Base-by-base conservation (phyloP, 2,113 vertebrate genomes). In the Syngnathus floridae region DNA sequence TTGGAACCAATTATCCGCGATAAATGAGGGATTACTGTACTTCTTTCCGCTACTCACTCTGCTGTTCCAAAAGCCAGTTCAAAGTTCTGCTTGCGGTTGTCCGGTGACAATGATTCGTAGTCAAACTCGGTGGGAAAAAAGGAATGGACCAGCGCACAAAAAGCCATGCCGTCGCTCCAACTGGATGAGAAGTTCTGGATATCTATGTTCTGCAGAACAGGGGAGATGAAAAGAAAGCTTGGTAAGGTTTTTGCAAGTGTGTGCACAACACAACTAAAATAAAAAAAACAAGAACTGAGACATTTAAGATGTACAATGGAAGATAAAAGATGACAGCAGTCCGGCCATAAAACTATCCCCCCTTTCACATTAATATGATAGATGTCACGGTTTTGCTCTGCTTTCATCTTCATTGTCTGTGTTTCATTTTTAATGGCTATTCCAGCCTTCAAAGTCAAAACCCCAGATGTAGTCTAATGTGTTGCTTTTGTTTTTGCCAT, bases 101-200 rank as follows among this genome's bases (percentile, higher is more conserved):
- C 78, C 12, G 95, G 94, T 8, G 90, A 90, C 86, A 98, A 88
- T 8, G 84, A 21, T 9, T 79, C 90, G 74, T 98, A 99, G 83
- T 99, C 95, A 7, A 99, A 99, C 83, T 94, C 94, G 0, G 91
- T 93, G 0, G 97, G 95, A 85, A 99, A 99, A 91, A 98, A 99
- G 26, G 95, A 95, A 86, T 99, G 97, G 22, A 99, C 94, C 19
- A 99, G 91, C 51, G 97, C 97, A 0, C 97, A 98, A 87, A 99
- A 98, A 5, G 94, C 96, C 97, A 99, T 93, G 4, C 97, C 97
- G 0, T 98, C 95, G 0, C 92, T 98, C 97, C 97, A 99, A 70
- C 94, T 98, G 65, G 95, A 94, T 3, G 97, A 99, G 88, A 99
- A 99, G 88, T 99, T 99, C 88, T 98, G 95, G 72, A 99, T 93